A percentile compares a stretch with the other conserved stretches of the same genome.
Conservation (phyloP, 2,888 invertebrate species). For the Archaeoteleia sp. region DNA sequence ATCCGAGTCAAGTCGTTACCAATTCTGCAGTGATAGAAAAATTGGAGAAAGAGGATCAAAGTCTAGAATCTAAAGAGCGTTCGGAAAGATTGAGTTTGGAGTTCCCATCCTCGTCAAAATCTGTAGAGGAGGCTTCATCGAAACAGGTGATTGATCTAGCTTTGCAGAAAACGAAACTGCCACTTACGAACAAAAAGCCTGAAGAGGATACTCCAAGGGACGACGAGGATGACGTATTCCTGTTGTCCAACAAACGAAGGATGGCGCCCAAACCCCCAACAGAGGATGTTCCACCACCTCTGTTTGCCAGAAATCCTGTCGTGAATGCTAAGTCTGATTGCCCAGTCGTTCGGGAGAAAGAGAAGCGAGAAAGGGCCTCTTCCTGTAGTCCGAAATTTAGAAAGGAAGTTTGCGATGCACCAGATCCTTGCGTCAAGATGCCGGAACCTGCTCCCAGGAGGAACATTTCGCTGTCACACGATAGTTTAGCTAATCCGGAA, state of each 20-base stretch:
- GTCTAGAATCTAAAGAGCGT: no score
- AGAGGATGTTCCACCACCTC: slow-evolving; percentile 61
- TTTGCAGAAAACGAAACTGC: no score
- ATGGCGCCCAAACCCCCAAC: slow-evolving; percentile 82
- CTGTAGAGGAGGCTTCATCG: no score
- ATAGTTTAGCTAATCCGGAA: slow-evolving; percentile 77
- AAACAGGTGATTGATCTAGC: no score
- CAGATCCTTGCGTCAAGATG: slow-evolving; percentile 59
- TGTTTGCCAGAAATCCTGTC: slow-evolving; percentile 79
- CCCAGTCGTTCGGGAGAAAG: slow-evolving; percentile 84
- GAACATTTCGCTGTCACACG: slow-evolving; percentile 84
- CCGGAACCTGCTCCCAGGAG: slow-evolving; percentile 82
- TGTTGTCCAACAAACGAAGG: slow-evolving; percentile 81
- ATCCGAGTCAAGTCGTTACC: no score
- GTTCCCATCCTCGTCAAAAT: no score
- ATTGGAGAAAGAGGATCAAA: no score
- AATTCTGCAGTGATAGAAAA: no score
- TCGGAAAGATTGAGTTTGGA: no score
- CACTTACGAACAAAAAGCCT: no score
- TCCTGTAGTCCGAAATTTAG: slow-evolving; percentile 80
- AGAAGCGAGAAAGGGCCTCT: slow-evolving; percentile 83
- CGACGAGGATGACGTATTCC: slow-evolving; percentile 64
- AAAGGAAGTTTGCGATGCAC: slow-evolving; percentile 74
- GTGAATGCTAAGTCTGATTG: slow-evolving; percentile 79
- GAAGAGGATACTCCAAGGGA: no score